Evolutionary conservation across 2,888 invertebrate species (phyloP).

Genomic region (Serripes groenlandicus): DNA sequence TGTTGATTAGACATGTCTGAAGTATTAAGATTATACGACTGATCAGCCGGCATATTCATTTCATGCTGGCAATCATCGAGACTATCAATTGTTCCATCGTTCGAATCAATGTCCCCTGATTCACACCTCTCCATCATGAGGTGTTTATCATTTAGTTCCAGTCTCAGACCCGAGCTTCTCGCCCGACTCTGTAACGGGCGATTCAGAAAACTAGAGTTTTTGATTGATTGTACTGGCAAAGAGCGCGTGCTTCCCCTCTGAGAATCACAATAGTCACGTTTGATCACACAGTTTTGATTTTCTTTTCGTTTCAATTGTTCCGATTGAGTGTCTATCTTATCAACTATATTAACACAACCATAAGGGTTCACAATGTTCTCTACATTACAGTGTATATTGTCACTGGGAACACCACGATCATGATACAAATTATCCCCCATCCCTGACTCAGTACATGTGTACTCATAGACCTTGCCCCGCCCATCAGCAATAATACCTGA

Average conservation of each 20-base stretch:
- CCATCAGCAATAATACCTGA: conserved; percentile 60
- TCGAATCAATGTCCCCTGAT: conserved; percentile 54
- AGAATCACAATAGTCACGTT: conserved; percentile 2
- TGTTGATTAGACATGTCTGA: conserved; percentile 25
- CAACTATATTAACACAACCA: conserved; percentile 70
- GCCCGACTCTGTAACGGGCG: conserved; percentile 44
- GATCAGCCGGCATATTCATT: not conserved
- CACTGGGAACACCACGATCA: conserved; percentile 4
- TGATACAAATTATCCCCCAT: not conserved
- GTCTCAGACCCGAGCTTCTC: conserved; percentile 55
- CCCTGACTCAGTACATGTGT: conserved; percentile 24
- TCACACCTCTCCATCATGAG: conserved; percentile 56
- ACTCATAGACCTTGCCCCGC: conserved; percentile 53
- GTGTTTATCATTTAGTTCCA: conserved; percentile 47
- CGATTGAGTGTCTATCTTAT: conserved; percentile 53
- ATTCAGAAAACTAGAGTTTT: conserved; percentile 29
- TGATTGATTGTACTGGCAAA: conserved; percentile 40
- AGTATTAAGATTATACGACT: too few species aligned
- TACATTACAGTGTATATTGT: not conserved
- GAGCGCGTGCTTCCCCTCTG: conserved; percentile 62
- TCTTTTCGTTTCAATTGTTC: conserved; percentile 45
- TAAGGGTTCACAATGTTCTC: conserved; percentile 62
- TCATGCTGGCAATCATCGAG: conserved; percentile 29
- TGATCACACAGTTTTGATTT: not conserved
- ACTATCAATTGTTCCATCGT: conserved; percentile 52